Conservation (phyloP, 2,113 vertebrate genomes). For the Plecturocebus donacophilus region DNA sequence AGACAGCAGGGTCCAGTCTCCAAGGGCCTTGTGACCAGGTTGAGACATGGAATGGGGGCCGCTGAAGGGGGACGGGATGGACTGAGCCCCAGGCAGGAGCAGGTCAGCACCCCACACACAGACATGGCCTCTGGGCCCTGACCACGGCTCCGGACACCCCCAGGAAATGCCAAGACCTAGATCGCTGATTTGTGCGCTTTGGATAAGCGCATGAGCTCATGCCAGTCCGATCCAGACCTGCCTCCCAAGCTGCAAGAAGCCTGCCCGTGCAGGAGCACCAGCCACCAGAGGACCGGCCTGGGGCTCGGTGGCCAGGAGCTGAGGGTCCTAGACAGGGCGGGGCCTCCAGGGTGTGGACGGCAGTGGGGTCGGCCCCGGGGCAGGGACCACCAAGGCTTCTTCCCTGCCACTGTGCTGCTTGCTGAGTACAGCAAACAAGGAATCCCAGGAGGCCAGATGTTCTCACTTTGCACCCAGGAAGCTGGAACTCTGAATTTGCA, state of each 20-base stretch:
- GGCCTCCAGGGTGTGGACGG: accelerated
- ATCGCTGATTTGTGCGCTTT: background rate
- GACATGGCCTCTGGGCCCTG: background rate
- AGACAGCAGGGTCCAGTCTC: background rate
- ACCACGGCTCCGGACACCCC: background rate
- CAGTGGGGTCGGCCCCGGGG: too few relatives aligned
- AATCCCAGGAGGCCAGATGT: background rate
- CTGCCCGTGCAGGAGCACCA: accelerated
- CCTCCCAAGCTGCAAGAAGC: background rate
- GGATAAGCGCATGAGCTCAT: conserved; percentile 44
- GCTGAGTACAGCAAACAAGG: background rate
- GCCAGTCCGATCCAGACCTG: background rate
- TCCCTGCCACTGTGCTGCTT: too few relatives aligned
- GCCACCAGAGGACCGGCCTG: accelerated
- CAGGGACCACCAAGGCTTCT: background rate
- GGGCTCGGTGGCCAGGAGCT: background rate
- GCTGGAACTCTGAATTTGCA: background rate
- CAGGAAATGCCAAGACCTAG: background rate
- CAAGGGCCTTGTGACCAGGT: background rate
- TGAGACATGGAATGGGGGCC: background rate
- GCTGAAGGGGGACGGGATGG: background rate
- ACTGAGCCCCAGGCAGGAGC: background rate
- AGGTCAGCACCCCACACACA: background rate
- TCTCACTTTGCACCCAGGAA: accelerated
- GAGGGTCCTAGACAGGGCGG: background rate